Evolutionary conservation across 2,113 vertebrate species (phyloP), one percentile per base, ranked within the genome.

Genomic region (Proteles cristata): DNA sequence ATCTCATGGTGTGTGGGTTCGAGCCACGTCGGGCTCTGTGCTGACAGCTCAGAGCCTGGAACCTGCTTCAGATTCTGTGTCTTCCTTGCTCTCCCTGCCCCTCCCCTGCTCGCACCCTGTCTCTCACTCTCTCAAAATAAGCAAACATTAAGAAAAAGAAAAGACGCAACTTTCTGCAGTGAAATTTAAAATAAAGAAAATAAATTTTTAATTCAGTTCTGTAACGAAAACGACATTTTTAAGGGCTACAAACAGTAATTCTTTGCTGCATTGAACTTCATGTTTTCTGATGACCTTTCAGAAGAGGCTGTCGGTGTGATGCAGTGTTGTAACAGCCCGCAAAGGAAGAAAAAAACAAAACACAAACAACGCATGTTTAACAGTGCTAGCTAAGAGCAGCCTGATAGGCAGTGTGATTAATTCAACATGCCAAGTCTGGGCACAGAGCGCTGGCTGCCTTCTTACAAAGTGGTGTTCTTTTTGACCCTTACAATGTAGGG

Each of bases 251-350:
- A 43, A 92, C 4, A 71, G 8, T 79, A 92, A 50, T 5, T 85
- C 21, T 88, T 73, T 69, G 43, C 31, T 55, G 1, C 74, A 69
- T 58, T 90, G 90, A 82, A 39, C 66, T 85, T 88, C 21, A 11
- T 96, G 82, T 55, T 94, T 88, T 79, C 85, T 89, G 61, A 61
- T 79, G 53, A 93, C 71, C 71, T 83, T 94, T 77, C 19, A 45
- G 66, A 89, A 85, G 77, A 39, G 43, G 31, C 28, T 81, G 33
- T 66, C 76, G 58, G 2, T 84, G 45, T 85, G 65, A 92, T 39
- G 14, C 35, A 94, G 35, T 35, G 31, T 82, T 92, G 10, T 10
- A 80, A 74, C 16, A 82, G 17, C 8, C 61, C 53, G 6, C 61
- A 83, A 48, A 84, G 55, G 23, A 55, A 55, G 17, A 55, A 50